phyloP scores from a whole-genome alignment of 1,140 invertebrate species.

The Eciton burchellii region DNA sequence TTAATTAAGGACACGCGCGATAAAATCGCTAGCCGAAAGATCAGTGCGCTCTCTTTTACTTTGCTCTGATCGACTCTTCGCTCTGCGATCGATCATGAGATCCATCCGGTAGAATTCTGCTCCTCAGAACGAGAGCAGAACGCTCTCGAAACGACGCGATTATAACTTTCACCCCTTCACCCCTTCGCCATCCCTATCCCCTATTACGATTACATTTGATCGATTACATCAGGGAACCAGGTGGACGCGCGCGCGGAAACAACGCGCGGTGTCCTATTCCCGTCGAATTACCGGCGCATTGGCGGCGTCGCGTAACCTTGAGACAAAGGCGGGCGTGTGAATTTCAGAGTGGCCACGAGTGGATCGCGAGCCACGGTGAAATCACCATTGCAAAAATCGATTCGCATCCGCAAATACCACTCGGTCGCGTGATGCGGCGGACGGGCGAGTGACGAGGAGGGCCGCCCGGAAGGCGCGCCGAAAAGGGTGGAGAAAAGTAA shows the following conservation, averaged over 20 bases:
- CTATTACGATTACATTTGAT: background rate
- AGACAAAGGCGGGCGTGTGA: conserved; percentile 50
- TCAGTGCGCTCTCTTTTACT: background rate
- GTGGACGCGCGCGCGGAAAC: background rate
- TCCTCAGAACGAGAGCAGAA: background rate
- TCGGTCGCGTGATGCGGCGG: conserved; percentile 43
- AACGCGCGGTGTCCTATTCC: background rate
- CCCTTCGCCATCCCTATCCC: background rate
- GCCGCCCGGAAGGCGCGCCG: conserved; percentile 33
- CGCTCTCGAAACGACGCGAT: background rate
- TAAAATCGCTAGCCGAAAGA: background rate
- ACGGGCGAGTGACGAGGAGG: conserved; percentile 54
- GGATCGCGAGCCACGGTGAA: conserved; percentile 20
- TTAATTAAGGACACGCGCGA: background rate
- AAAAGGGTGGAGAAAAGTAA: conserved; percentile 25
- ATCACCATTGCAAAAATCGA: conserved; percentile 60
- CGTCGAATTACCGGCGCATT: conserved; percentile 26
- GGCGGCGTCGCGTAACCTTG: conserved; percentile 28
- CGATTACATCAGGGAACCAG: no score
- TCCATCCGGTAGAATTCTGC: no score
- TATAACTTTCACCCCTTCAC: background rate
- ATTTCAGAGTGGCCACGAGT: conserved; percentile 41
- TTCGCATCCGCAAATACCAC: conserved; percentile 54
- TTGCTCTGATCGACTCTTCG: background rate
- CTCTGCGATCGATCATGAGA: background rate